Evolutionary conservation across 2,888 invertebrate species (phyloP).

Genomic region (Sphecodes monilicornis): DNA sequence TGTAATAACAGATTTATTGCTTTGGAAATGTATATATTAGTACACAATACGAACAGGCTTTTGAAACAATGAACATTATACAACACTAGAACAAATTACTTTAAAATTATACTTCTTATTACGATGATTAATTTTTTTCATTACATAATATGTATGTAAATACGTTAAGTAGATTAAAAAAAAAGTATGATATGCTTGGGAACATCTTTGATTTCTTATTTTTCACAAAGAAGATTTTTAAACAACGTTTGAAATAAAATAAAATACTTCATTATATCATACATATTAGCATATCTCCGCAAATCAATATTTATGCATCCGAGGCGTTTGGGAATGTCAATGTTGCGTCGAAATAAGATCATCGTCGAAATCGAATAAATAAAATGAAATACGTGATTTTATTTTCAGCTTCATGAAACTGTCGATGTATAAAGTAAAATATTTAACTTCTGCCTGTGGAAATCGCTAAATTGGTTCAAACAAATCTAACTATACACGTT

Average conservation of each 20-base stretch:
- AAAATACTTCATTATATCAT: background rate
- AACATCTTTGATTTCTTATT: no score
- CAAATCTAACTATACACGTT: background rate
- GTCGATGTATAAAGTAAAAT: background rate
- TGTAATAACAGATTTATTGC: no score
- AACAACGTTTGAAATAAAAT: background rate
- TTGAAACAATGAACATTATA: no score
- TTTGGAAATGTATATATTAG: no score
- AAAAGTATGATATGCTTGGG: no score
- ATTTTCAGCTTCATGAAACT: background rate
- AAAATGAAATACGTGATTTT: background rate
- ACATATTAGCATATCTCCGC: background rate
- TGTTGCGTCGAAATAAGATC: background rate
- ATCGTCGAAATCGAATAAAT: background rate
- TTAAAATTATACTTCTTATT: no score
- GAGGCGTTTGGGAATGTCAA: background rate
- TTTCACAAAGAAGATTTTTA: no score
- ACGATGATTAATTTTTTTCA: no score
- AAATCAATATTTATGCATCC: background rate
- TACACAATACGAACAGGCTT: no score
- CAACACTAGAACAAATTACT: no score
- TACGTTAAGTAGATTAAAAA: no score
- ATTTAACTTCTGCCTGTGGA: background rate
- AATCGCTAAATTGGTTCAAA: background rate
- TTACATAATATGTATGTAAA: no score